Evolutionary conservation across 92 coral and sea anemone species (phyloP).

Genomic region (Micromussa lordhowensis): DNA sequence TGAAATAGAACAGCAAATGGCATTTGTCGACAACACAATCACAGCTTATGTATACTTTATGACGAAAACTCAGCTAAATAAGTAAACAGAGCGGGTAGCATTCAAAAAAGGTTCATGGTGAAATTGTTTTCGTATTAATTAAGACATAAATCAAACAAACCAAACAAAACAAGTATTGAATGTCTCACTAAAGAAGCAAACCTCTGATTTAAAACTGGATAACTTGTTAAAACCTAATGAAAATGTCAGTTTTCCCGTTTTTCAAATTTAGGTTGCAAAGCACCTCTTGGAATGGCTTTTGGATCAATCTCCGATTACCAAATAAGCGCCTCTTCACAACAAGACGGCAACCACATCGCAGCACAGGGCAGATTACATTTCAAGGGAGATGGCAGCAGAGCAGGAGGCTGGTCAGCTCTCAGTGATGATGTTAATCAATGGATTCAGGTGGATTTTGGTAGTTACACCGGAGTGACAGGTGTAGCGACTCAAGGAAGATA

Average conservation of each 20-base stretch:
- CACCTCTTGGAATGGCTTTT: slow-evolving; percentile 31
- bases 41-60: too few species aligned
- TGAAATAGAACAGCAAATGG: too few species aligned
- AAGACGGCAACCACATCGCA: slow-evolving; percentile 10
- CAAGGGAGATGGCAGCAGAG: neutral
- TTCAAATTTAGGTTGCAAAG: neutral
- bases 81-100: neutral
- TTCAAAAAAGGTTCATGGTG: neutral
- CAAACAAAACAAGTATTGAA: neutral
- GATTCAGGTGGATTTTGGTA: slow-evolving; percentile 35
- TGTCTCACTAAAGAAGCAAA: neutral
- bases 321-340: slow-evolving; percentile 21
- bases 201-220: neutral
- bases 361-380: neutral
- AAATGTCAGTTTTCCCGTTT: neutral
- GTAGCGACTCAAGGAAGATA: slow-evolving; percentile 20
- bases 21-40: too few species aligned
- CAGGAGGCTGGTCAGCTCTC: slow-evolving; percentile 29
- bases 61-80: too few species aligned
- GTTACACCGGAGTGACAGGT: neutral
- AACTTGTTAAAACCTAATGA: neutral
- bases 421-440: slow-evolving; percentile 11
- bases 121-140: too few species aligned
- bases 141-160: neutral
- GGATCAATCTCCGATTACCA: slow-evolving; percentile 11